These are phyloP conservation scores for Mormyrus proboscirostris DNA, from an alignment of 2,797 vertebrate species.

Conservation along the genomic window DNA sequence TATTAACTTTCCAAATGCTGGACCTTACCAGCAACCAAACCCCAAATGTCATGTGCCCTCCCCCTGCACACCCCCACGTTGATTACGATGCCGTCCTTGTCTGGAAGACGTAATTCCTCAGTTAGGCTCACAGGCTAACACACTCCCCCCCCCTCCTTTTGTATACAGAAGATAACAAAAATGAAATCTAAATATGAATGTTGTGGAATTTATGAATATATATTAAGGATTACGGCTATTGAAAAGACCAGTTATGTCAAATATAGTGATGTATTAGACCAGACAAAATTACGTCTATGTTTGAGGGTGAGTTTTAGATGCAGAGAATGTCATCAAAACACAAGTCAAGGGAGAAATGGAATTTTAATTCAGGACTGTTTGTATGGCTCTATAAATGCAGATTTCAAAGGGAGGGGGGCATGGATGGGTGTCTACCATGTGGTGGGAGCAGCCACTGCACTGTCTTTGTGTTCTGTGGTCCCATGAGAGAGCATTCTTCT, in stretches of 20 bases:
- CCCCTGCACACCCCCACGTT: background rate
- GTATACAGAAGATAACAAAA: background rate
- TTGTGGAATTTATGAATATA: background rate
- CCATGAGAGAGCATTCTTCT: constrained; percentile 39
- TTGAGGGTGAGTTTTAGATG: background rate
- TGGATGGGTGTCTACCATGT: constrained; percentile 57
- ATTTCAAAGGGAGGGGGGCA: constrained; percentile 55
- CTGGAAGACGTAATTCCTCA: background rate
- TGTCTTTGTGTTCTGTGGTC: constrained; percentile 55
- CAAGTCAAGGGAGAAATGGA: background rate
- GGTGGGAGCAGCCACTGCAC: constrained; percentile 59
- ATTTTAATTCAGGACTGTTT: constrained; percentile 52
- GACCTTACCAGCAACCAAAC: constrained; percentile 49
- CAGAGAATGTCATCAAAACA: background rate
- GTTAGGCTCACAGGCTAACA: background rate
- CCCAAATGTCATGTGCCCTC: background rate
- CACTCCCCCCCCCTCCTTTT: background rate
- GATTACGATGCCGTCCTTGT: background rate
- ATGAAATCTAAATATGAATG: background rate
- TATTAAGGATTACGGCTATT: background rate
- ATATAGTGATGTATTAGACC: background rate
- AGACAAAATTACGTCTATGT: background rate
- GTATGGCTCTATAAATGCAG: constrained; percentile 62
- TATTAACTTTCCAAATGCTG: constrained; percentile 57
- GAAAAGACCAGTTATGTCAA: background rate